Percentiles rank a stretch among this genome's conserved stretches.
Evolutionary conservation across 2,797 vertebrate species (phyloP).

Genomic region (Melanotaenia parkinsoni): DNA sequence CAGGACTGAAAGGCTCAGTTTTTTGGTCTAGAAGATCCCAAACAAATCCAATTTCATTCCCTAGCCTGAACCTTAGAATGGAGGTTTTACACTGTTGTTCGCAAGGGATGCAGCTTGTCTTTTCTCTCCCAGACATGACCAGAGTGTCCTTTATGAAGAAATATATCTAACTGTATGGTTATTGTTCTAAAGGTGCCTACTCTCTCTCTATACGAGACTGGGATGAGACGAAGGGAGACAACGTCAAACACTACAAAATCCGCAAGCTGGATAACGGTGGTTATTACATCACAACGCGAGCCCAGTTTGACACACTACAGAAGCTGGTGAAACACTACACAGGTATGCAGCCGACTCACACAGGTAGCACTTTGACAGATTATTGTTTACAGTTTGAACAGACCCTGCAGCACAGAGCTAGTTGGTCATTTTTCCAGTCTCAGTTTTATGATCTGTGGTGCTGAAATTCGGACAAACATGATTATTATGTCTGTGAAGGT

Average conservation of each 20-base stretch:
- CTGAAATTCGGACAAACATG: slow-evolving; percentile 4
- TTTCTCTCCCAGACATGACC: neutral
- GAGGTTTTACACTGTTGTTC: neutral
- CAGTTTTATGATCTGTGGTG: neutral
- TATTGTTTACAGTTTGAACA: slow-evolving; percentile 37
- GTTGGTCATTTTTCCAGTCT: neutral
- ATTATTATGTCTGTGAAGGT: neutral
- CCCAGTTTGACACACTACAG: slow-evolving; percentile 94
- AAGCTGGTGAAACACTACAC: slow-evolving; percentile 98
- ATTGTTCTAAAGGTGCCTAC: slow-evolving; percentile 86
- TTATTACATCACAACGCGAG: slow-evolving; percentile 97
- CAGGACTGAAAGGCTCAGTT: too few species aligned
- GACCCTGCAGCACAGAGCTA: neutral
- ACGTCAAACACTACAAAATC: slow-evolving; percentile 99
- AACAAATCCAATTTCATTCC: neutral
- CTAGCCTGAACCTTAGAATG: too few species aligned
- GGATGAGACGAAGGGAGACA: slow-evolving; percentile 96
- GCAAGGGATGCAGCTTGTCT: too few species aligned
- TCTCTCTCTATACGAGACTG: slow-evolving; percentile 97
- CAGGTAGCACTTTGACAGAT: slow-evolving; percentile 28
- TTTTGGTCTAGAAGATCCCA: too few species aligned
- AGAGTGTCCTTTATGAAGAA: neutral
- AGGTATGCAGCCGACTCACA: slow-evolving; percentile 77
- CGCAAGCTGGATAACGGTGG: slow-evolving; percentile 97
- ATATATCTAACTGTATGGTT: neutral